Evolutionary conservation across 2,888 invertebrate species (phyloP).

Genomic region (Euplexia lucipara): DNA sequence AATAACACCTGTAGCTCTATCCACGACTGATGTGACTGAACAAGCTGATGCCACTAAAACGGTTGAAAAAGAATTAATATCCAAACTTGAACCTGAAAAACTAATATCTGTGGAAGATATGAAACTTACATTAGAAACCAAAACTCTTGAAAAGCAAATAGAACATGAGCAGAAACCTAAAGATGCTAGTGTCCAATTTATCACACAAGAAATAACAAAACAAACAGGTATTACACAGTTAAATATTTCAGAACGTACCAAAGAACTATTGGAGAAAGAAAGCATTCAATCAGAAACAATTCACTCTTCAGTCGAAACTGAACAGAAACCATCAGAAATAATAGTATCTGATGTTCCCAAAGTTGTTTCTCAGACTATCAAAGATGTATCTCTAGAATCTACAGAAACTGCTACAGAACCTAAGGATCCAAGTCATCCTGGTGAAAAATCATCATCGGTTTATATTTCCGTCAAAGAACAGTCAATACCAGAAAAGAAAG

Average conservation of each 20-base stretch:
- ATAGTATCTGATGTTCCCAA: background rate
- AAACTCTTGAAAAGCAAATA: conserved; percentile 9
- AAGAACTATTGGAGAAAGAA: conserved; percentile 69
- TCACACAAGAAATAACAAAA: conserved; percentile 38
- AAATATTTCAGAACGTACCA: conserved; percentile 62
- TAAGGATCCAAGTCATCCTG: conserved; percentile 9
- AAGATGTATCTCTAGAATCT: conserved; percentile 15
- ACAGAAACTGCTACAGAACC: conserved; percentile 21
- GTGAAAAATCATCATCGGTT: conserved; percentile 30
- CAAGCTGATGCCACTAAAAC: conserved; percentile 24
- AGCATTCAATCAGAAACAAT: conserved; percentile 53
- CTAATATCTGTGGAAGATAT: background rate
- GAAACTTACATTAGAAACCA: background rate
- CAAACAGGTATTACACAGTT: conserved; percentile 42
- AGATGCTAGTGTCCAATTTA: conserved; percentile 27
- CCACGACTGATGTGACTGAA: conserved; percentile 3
- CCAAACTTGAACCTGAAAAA: background rate
- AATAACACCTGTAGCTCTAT: conserved; percentile 9
- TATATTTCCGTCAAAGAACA: conserved; percentile 48
- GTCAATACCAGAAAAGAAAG: conserved; percentile 21
- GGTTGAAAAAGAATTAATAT: background rate
- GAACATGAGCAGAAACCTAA: conserved; percentile 11
- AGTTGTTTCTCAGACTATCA: conserved; percentile 19
- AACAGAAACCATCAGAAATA: conserved; percentile 15
- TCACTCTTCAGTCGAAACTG: conserved; percentile 24